A percentile compares a stretch with the other conserved stretches of the same genome.
These are phyloP conservation scores for Novumbra hubbsi DNA, from an alignment of 2,797 vertebrate genomes.

Conservation along the genomic window DNA sequence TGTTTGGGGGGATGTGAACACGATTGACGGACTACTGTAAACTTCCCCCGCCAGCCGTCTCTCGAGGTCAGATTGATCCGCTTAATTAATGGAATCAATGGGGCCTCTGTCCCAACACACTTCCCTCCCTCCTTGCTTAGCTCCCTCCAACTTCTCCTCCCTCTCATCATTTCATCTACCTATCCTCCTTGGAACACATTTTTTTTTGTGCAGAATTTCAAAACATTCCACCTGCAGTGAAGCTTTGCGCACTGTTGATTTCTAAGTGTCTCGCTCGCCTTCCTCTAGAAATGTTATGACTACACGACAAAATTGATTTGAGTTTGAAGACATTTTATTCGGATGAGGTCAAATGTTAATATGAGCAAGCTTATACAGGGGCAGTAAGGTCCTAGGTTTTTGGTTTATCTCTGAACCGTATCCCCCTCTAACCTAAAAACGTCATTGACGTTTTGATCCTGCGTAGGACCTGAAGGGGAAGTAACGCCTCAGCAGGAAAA, in stretches of 20 bases:
- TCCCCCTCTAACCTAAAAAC: background rate
- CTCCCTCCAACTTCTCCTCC: background rate
- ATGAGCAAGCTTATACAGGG: background rate
- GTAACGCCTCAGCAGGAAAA: background rate
- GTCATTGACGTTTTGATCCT: background rate
- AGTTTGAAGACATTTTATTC: background rate
- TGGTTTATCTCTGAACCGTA: background rate
- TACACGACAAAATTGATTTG: too few relatives aligned
- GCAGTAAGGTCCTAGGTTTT: background rate
- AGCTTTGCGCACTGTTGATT: background rate
- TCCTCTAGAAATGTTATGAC: background rate
- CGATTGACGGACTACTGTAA: conserved; percentile 11
- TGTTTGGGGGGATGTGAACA: conserved; percentile 25
- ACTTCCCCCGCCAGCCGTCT: background rate
- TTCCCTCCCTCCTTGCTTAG: background rate
- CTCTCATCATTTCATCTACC: background rate
- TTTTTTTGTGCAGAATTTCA: background rate
- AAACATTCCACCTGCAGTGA: too few relatives aligned
- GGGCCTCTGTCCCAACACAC: conserved; percentile 5
- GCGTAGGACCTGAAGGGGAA: background rate
- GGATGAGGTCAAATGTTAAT: background rate
- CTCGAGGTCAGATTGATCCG: conserved; percentile 26
- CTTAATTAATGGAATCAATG: conserved; percentile 31
- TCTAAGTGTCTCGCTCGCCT: background rate
- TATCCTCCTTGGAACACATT: background rate